Base-by-base conservation (phyloP, 2,113 vertebrate species). In the Centrocercus urophasianus region DNA sequence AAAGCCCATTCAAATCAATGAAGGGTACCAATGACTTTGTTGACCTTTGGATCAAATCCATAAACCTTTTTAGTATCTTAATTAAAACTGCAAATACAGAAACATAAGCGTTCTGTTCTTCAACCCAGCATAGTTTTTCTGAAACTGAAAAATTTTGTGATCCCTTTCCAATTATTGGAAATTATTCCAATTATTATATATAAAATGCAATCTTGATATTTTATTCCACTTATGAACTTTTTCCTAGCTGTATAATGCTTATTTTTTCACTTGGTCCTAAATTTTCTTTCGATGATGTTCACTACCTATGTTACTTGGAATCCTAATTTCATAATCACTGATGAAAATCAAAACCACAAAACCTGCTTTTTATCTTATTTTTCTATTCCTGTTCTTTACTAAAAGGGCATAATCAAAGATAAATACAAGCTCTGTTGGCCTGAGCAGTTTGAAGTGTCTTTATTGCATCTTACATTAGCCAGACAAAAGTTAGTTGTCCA, bases 1-100 rank as follows among this genome's bases (percentile, higher is more conserved):
- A 93, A 96, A 93, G 81, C 61, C 70, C 89, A 94, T 95, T 95
- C 70, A 88, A 69, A 89, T 95, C 82, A 94, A 12, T 95, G 88
- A 83, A 81, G 75, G 43, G 18, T 93, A 74, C 85, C 75, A 74
- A 48, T 95, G 93, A 86, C 61, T 93, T 88, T 80, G 34, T 14
- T 93, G 87, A 92, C 84, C 87, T 92, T 70, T 95, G 93, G 54
- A 91, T 93, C 71, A 86, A 92, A 91, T 85, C 75, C 75, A 89
- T 80, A 89, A 87, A 74, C 64, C 38, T 93, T 91, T 93, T 91
- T 71, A 86, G 76, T 86, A 86, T 74, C 50, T 91, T 93, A 77
- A 88, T 82, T 90, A 95, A 95, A 95, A 74, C 25, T 32, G 86
- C 78, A 91, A 88, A 89, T 91, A 91, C 38, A 86, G 79, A 93